phyloP scores from a whole-genome alignment of 2,888 invertebrate species.

The Eustalomyia histrio region DNA sequence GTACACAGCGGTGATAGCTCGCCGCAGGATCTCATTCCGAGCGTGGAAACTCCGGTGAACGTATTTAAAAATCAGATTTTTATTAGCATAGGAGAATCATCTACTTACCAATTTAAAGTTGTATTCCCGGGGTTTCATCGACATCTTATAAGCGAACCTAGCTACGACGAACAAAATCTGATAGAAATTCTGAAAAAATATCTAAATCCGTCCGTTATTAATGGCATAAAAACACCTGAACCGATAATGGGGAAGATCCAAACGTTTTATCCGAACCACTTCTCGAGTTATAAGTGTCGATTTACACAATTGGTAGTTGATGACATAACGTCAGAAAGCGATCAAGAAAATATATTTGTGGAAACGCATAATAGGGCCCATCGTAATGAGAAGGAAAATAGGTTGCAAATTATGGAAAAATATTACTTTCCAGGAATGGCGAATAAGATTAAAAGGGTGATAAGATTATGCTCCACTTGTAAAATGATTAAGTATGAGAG shows the following conservation, averaged over 20 bases:
- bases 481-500: no score
- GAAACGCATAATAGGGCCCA: slow-evolving; percentile 32
- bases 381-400: slow-evolving; percentile 51
- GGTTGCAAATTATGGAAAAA: slow-evolving; percentile 37
- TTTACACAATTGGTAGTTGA: slow-evolving; percentile 41
- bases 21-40: no score
- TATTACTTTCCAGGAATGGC: neutral
- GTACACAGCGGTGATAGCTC: no score
- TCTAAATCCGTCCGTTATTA: slow-evolving; percentile 35
- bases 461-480: no score
- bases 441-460: no score
- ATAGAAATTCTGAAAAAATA: neutral
- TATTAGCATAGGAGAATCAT: no score
- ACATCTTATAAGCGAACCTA: slow-evolving; percentile 41
- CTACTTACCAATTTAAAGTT: neutral
- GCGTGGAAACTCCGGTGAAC: no score
- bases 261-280: slow-evolving; percentile 26
- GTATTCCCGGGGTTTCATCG: slow-evolving; percentile 55
- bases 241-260: slow-evolving; percentile 25
- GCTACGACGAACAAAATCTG: slow-evolving; percentile 13
- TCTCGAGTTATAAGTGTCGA: slow-evolving; percentile 42
- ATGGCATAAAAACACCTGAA: slow-evolving; percentile 39
- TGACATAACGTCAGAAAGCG: slow-evolving; percentile 5
- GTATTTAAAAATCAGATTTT: no score
- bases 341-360: slow-evolving; percentile 29